Conservation (phyloP, 1,140 invertebrate species). For the Cepaea nemoralis region DNA sequence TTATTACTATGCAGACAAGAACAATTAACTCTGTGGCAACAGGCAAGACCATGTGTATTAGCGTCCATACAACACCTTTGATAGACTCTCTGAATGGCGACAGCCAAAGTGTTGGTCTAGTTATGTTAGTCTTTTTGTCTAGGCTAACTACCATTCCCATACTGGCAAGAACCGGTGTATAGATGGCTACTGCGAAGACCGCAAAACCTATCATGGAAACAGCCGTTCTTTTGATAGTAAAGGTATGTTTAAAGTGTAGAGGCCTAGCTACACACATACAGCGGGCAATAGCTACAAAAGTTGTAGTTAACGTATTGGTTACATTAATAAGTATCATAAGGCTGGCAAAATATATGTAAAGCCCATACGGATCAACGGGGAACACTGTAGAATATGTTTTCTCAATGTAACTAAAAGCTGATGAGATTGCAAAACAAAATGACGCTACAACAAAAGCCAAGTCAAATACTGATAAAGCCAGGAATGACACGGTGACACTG, state of each 20-base stretch:
- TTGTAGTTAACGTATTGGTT: neutral
- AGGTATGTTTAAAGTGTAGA: neutral
- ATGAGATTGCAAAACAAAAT: neutral
- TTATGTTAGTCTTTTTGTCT: neutral
- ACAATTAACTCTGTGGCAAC: neutral
- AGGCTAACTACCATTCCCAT: neutral
- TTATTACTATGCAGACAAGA: neutral
- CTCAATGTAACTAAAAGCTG: neutral
- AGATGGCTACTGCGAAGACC: neutral
- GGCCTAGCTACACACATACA: conserved; percentile 11
- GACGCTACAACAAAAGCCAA: neutral
- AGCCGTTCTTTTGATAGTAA: neutral
- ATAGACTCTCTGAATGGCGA: neutral
- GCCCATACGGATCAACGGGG: neutral
- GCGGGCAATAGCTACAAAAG: conserved; percentile 8
- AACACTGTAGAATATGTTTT: neutral
- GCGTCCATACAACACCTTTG: neutral
- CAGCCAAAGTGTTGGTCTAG: neutral
- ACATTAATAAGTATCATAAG: neutral
- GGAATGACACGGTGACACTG: conserved; percentile 10
- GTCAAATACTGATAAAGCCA: conserved; percentile 17
- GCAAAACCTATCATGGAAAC: neutral
- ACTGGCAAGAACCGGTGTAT: neutral
- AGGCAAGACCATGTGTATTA: neutral
- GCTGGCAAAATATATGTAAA: neutral